These are phyloP conservation scores for Andricus grossulariae DNA, from an alignment of 1,140 invertebrate genomes.

Conservation along the genomic window DNA sequence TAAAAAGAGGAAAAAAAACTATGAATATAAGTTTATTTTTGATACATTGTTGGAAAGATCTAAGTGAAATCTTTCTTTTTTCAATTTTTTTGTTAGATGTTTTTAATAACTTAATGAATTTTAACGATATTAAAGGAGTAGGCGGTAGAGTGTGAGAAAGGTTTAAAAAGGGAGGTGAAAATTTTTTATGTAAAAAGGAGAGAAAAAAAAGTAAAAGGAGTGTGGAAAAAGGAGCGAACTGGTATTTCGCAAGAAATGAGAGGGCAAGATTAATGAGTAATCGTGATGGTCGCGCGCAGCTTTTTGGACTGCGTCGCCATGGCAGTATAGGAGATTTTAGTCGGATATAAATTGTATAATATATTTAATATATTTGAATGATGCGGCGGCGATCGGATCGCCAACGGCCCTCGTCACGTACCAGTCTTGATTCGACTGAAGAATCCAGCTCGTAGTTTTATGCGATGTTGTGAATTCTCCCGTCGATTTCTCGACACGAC, in stretches of 20 bases:
- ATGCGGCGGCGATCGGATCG: constrained; percentile 48
- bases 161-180: constrained; percentile 45
- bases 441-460: constrained; percentile 68
- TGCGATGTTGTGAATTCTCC: constrained; percentile 53
- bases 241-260: constrained; percentile 50
- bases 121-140: constrained; percentile 68
- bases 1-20: constrained; percentile 65
- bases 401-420: constrained; percentile 28
- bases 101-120: constrained; percentile 74
- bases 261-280: constrained; percentile 40
- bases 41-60: constrained; percentile 73
- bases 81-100: constrained; percentile 68
- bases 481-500: constrained; percentile 38
- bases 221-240: constrained; percentile 36
- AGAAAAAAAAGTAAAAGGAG: constrained; percentile 35
- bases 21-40: constrained; percentile 76
- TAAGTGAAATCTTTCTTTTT: constrained; percentile 68
- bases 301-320: constrained; percentile 67
- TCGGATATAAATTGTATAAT: constrained; percentile 74
- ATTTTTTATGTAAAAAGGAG: constrained; percentile 52
- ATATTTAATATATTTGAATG: constrained; percentile 75
- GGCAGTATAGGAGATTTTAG: constrained; percentile 69
- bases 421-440: constrained; percentile 35
- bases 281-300: constrained; percentile 53
- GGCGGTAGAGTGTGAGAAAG: constrained; percentile 43